Evolutionary conservation across 2,888 invertebrate genomes (phyloP).

Genomic region (Melangyna quadrimaculata): DNA sequence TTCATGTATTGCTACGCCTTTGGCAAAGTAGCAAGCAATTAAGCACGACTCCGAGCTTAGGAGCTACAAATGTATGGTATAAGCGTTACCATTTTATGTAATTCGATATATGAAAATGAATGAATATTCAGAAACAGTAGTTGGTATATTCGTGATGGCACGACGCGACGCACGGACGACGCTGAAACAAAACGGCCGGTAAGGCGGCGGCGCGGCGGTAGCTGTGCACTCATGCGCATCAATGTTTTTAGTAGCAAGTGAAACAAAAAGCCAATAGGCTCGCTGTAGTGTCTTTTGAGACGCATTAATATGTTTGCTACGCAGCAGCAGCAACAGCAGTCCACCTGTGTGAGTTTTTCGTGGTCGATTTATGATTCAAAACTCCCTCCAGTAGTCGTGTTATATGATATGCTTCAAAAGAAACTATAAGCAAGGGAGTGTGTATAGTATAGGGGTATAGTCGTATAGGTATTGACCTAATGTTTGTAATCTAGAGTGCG

Average conservation of each 20-base stretch:
- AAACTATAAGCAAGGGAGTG: background rate
- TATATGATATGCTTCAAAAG: slow-evolving; percentile 1
- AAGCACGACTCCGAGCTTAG: background rate
- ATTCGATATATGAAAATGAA: background rate
- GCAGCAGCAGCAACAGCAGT: too few relatives aligned
- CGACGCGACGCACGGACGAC: background rate
- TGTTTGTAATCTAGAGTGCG: background rate
- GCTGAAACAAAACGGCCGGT: background rate
- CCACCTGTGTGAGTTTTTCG: slow-evolving; percentile 4
- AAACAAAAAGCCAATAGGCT: background rate
- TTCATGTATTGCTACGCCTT: background rate
- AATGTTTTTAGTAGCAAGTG: slow-evolving; percentile 13
- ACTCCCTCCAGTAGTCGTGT: background rate
- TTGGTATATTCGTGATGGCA: background rate
- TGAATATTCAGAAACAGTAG: slow-evolving; percentile 6
- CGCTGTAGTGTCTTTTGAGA: background rate
- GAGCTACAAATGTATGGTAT: background rate
- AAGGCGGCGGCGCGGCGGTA: background rate
- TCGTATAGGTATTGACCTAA: background rate
- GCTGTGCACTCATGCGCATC: slow-evolving; percentile 5
- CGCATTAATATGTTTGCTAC: background rate
- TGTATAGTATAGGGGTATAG: background rate
- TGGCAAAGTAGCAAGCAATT: background rate
- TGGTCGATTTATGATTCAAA: slow-evolving; percentile 15
- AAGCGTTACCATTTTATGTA: slow-evolving; percentile 15